Base-by-base conservation (phyloP, 2,797 vertebrate genomes). In the Anguilla megastoma region DNA sequence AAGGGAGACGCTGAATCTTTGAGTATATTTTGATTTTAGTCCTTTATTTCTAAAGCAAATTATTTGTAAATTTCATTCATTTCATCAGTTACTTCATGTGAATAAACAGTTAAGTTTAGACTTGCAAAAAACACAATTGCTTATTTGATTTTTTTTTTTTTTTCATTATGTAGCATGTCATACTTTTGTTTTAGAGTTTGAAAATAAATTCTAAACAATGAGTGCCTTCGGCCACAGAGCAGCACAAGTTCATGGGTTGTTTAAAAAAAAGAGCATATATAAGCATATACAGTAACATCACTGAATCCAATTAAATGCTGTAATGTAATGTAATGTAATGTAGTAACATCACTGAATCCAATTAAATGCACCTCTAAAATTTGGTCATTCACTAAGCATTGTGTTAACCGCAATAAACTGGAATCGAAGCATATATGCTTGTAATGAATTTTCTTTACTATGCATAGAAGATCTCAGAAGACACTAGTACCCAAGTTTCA, bases 151-250 rank as follows among this genome's bases (percentile, higher is more conserved):
- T 9, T 30, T 30, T 27, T 1, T 74, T 76, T 74, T 48, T 36
- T 74, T 74, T 24, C 10, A 36, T 54, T 18, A 60, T 24, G 5
- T 30, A 41, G 50, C 18, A 27, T 87, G 2, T 58, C 27, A 33
- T 56, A 56, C 36, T 58, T 56, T n/a, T 24, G 18, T 86, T 27
- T 63, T n/a, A 41, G 60, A 24, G 36, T 5, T 69, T 21, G 18
- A 74, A 48, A 54, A 74, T 33, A 74, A 60, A 76, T 86, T 54
- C 12, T 76, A 76, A 74, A 86, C 18, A 27, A 76, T 16, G 21
- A 79, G 1, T 41, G 69, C 69, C 27, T 71, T 30, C 33, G 69
- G 9, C 24, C 21, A 52, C 16, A 71, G 12, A 52, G 24, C n/a
- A 27, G 41, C 5, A 27, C 41, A 50, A 86, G 48, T 7, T 27